A percentile compares a stretch with the other conserved stretches of the same genome.
Evolutionary conservation across 2,888 invertebrate species (phyloP).

Genomic region (Heliconius ethilla): DNA sequence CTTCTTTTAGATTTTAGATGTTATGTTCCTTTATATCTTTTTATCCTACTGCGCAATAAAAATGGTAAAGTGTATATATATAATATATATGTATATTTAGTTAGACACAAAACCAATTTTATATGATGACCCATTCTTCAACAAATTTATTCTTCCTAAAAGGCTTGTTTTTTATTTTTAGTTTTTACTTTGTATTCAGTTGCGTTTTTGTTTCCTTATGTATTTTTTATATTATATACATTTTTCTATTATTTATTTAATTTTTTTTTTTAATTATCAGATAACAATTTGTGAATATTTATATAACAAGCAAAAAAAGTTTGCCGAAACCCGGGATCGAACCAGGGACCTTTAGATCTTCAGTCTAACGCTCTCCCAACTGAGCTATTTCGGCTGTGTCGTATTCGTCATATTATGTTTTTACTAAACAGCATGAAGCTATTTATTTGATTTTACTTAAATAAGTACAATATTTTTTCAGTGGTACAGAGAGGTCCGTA

Average conservation of each 20-base stretch:
- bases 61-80: not conserved
- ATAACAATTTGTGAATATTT: not conserved
- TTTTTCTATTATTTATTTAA: too few relatives aligned
- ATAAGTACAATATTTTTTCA: conserved; percentile 55
- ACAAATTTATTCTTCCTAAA: too few relatives aligned
- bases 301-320: not conserved
- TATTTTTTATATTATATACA: too few relatives aligned
- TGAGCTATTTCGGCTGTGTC: conserved; percentile 19
- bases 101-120: not conserved
- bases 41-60: not conserved
- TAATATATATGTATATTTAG: not conserved
- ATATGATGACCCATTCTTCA: too few relatives aligned
- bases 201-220: too few relatives aligned
- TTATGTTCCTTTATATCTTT: not conserved
- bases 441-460: not conserved
- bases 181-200: too few relatives aligned
- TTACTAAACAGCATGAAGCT: too few relatives aligned
- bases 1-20: not conserved
- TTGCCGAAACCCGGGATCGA: conserved; percentile 21
- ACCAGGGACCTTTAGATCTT: conserved; percentile 24
- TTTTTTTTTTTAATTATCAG: not conserved
- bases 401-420: not conserved
- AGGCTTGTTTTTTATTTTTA: too few relatives aligned
- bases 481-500: conserved; percentile 86
- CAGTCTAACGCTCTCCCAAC: conserved; percentile 24